Evolutionary conservation across 2,888 invertebrate species (phyloP), one percentile per base, ranked within the genome.

Genomic region (Ypsolopha sequella): DNA sequence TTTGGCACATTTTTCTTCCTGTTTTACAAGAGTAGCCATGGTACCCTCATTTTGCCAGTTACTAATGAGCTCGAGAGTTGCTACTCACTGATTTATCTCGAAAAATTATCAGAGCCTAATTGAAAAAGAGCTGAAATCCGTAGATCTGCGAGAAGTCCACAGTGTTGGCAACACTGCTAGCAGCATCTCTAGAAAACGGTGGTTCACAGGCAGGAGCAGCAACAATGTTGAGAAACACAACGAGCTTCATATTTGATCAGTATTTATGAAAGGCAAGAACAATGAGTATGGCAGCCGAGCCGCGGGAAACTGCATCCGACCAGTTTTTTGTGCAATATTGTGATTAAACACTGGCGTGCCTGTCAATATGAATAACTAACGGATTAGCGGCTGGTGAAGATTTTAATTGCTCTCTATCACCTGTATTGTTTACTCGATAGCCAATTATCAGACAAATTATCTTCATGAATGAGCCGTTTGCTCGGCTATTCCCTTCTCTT

Each of bases 201-300:
- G 52, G 55, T 57, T 55, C 56, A 53, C 53, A 53, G 49, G 44
- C 11, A 34, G 36, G 41, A 13, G 52, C 56, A 56, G 64, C 62
- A 73, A 77, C 82, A 84, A 81, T 80, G 78, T 85, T 82, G 84
- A 73, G 82, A 85, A 81, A 70, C 58, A 62, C 63, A 1, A 59
- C 62, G 63, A 62, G 60, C 63, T 60, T 60, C 61, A 62, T 63
- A 65, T 72, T 65, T 68, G 69, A 75, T 76, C 68, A 71, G 69
- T 70, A 75, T 66, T 69, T 67, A 76, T 72, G 84, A 81, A 82
- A 80, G 80, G 70, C 63, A 61, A 24, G 24, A 80, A 86, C 85
- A 85, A 85, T 85, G 68, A 68, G 63, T 65, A 69, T 74, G 79
- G 66, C 76, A 77, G 69, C 34, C 64, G 50, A 64, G 58, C 59